These are phyloP conservation scores for Aporophyla nigra DNA, from an alignment of 2,888 invertebrate species.

Conservation along the genomic window DNA sequence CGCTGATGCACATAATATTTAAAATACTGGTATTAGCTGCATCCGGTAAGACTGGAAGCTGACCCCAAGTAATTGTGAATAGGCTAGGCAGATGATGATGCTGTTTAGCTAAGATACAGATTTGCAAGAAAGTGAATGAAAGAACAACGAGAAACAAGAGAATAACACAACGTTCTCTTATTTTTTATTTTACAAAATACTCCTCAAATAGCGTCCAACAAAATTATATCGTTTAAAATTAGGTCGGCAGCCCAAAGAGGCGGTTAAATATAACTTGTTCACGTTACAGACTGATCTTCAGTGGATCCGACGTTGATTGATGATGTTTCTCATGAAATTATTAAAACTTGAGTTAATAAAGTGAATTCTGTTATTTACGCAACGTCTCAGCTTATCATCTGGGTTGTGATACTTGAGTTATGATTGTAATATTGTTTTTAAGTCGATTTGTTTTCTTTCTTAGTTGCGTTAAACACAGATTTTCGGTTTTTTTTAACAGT, in stretches of 20 bases:
- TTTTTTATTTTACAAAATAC: not conserved
- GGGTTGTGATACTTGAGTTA: slow-evolving; percentile 18
- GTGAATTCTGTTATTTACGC: slow-evolving; percentile 39
- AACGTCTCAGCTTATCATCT: slow-evolving; percentile 29
- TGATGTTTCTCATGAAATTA: slow-evolving; percentile 64
- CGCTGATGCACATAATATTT: no score
- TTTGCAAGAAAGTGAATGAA: not conserved
- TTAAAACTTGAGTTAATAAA: slow-evolving; percentile 57
- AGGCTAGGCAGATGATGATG: no score
- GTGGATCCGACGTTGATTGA: slow-evolving; percentile 72
- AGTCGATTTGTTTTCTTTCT: not conserved
- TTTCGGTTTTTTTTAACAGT: not conserved
- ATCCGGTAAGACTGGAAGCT: no score
- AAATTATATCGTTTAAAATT: slow-evolving; percentile 52
- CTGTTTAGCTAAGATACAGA: no score
- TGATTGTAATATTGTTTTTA: not conserved
- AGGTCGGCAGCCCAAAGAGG: slow-evolving; percentile 47
- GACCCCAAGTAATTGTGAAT: no score
- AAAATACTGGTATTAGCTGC: no score
- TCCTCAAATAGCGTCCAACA: not conserved
- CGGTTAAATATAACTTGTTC: slow-evolving; percentile 66
- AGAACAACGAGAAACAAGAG: not conserved
- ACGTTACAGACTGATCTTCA: slow-evolving; percentile 59
- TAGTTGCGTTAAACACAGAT: not conserved
- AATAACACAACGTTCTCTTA: not conserved